Evolutionary conservation across 2,113 vertebrate genomes (phyloP), one percentile per base, ranked within the genome.

Genomic region (Pyrgilauda ruficollis): DNA sequence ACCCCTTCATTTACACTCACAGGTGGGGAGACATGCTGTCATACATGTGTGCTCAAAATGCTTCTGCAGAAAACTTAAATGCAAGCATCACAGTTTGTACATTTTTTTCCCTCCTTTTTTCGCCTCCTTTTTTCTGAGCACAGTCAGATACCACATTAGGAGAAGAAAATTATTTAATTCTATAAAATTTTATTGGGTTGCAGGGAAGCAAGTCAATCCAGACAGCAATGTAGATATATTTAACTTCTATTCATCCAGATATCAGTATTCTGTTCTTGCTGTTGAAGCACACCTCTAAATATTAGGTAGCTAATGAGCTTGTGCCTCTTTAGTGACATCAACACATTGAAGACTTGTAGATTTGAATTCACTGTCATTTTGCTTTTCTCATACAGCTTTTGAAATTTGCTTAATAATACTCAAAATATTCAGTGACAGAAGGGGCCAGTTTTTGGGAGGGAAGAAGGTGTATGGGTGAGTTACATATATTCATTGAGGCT

Each of bases 401-500:
- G 77, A 53, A 82, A 50, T 75, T 89, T 93, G 30, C 19, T 80
- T 79, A 56, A 58, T 61, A n/a, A 61, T 74, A 93, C 35, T 96
- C 66, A 93, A 87, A 94, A 94, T 53, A 68, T 28, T 79, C 28
- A 41, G 35, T 23, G n/a, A 84, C 47, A 91, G 37, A 93, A 83
- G 43, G 43, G 20, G 13, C 1, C 13, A 85, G 4, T 31, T 44
- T 78, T n/a, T 1, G 2, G 0, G 19, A 17, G 6, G 4, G 6
- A 26, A 62, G 15, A 61, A 70, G 11, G 6, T 30, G 4, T 26
- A 67, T 5, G 3, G 11, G 4, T 58, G 13, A 31, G 26, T 92
- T 88, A 81, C 52, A 56, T 75, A 70, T 75, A 93, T 84, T 96
- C 69, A 92, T 96, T 66, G 88, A 62, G 37, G 47, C 15, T 63